phyloP scores from a whole-genome alignment of 2,113 vertebrate species.

The Salminus brasiliensis region DNA sequence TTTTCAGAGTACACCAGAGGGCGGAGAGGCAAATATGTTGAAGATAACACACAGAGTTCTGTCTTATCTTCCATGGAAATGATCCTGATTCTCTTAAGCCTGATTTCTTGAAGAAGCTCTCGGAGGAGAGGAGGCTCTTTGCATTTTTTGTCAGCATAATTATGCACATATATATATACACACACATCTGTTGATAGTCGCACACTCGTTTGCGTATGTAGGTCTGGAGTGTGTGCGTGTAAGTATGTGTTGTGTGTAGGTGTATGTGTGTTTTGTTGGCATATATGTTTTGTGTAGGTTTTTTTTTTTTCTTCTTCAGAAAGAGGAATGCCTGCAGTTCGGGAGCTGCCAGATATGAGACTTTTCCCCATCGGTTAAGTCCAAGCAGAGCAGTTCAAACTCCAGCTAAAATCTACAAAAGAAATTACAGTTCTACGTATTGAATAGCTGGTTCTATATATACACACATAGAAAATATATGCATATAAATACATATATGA shows the following conservation, averaged over 20 bases:
- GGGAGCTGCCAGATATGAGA: slow-evolving; percentile 86
- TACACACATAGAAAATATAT: slow-evolving; percentile 83
- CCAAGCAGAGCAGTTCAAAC: slow-evolving; percentile 89
- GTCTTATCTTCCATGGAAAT: slow-evolving; percentile 69
- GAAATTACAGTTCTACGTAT: slow-evolving; percentile 94
- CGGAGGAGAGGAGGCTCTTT: slow-evolving; percentile 76
- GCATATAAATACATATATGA: slow-evolving; percentile 82
- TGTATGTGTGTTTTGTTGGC: no score
- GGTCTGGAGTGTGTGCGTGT: slow-evolving; percentile 52
- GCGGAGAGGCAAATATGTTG: slow-evolving; percentile 71
- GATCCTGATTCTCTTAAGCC: slow-evolving; percentile 77
- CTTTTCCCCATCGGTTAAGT: slow-evolving; percentile 74
- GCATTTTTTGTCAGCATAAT: slow-evolving; percentile 75
- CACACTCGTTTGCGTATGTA: slow-evolving; percentile 52
- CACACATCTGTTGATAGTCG: slow-evolving; percentile 63
- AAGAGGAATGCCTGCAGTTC: slow-evolving; percentile 90
- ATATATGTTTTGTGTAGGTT: slow-evolving; percentile 63
- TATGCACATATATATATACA: slow-evolving; percentile 71
- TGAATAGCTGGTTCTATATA: slow-evolving; percentile 87
- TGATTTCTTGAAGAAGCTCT: slow-evolving; percentile 57
- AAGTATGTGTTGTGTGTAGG: slow-evolving; percentile 59
- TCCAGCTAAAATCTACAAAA: slow-evolving; percentile 97
- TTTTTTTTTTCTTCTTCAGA: slow-evolving; percentile 64
- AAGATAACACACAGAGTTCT: slow-evolving; percentile 74
- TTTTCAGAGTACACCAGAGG: slow-evolving; percentile 59